A percentile compares a stretch with the other conserved stretches of the same genome.
Conservation (phyloP, 2,797 vertebrate genomes). For the Mycteria americana region DNA sequence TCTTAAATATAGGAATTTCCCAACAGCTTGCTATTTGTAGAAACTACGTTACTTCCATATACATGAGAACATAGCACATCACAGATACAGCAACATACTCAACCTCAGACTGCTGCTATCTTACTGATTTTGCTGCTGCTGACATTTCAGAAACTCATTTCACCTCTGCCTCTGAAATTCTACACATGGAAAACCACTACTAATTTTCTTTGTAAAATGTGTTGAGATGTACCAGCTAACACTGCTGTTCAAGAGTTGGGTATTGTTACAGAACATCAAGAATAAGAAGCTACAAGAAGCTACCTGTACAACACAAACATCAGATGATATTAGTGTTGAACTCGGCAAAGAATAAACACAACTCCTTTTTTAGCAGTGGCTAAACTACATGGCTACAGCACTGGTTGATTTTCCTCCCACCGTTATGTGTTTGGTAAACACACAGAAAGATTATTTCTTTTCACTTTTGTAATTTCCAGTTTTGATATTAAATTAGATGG, state of each 20-base stretch:
- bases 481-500: not conserved
- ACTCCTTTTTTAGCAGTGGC: not conserved
- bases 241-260: not conserved
- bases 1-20: not conserved
- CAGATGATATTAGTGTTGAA: not conserved
- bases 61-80: not conserved
- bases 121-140: not conserved
- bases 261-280: not conserved
- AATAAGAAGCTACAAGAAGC: not conserved
- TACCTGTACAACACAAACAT: not conserved
- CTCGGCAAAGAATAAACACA: not conserved
- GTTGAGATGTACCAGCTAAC: not conserved
- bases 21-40: not conserved
- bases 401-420: not conserved
- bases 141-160: not conserved
- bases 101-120: not conserved
- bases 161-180: not conserved
- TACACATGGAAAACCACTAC: not conserved
- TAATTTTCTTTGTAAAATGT: not conserved
- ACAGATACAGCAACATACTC: not conserved
- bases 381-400: not conserved
- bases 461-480: not conserved
- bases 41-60: not conserved
- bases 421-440: not conserved
- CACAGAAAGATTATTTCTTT: not conserved